Evolutionary conservation across 2,113 vertebrate genomes (phyloP).

Genomic region (Ursus arctos): DNA sequence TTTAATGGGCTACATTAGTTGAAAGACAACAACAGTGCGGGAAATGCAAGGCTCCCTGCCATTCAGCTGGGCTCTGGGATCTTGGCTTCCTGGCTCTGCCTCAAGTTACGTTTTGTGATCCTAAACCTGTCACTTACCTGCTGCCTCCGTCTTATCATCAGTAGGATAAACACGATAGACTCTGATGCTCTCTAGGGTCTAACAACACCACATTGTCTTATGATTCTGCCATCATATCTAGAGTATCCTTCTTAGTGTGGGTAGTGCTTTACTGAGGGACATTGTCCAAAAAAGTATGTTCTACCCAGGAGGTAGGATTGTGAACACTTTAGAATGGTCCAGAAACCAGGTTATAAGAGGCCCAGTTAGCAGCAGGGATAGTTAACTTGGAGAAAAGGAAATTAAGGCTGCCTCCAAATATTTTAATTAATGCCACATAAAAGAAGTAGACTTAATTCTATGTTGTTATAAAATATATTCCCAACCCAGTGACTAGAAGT

Average conservation of each 20-base stretch:
- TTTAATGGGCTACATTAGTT: neutral
- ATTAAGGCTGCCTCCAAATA: slow-evolving; percentile 39
- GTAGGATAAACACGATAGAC: neutral
- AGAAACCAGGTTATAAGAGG: neutral
- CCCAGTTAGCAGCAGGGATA: neutral
- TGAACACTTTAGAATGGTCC: neutral
- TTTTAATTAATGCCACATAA: slow-evolving; percentile 1
- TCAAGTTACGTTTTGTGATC: neutral
- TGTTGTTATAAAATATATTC: slow-evolving; percentile 27
- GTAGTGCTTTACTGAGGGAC: neutral
- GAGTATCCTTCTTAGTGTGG: neutral
- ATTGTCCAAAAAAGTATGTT: neutral
- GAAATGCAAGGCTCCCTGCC: neutral
- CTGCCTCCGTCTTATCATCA: neutral
- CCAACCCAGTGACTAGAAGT: neutral
- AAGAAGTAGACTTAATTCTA: neutral
- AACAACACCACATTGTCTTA: slow-evolving; percentile 6
- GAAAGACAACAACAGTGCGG: neutral
- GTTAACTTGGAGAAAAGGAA: slow-evolving; percentile 23
- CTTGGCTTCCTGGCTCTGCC: neutral
- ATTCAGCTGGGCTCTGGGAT: neutral
- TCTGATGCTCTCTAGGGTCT: neutral
- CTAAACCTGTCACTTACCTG: neutral
- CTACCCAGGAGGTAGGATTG: neutral
- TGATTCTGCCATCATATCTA: neutral